Evolutionary conservation across 2,113 vertebrate genomes (phyloP), one percentile per base, ranked within the genome.

Genomic region (Etheostoma spectabile): DNA sequence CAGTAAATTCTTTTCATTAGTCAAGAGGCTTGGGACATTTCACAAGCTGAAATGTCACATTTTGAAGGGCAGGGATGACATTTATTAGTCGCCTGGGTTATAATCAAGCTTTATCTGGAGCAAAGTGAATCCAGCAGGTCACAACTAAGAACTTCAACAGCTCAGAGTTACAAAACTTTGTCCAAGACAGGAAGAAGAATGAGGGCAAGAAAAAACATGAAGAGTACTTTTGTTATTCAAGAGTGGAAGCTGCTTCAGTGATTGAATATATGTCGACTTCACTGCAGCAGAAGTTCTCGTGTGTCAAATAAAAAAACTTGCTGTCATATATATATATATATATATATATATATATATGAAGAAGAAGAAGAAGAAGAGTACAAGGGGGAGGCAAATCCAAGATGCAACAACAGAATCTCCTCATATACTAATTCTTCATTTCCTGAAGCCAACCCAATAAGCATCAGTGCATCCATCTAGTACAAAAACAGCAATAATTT

Each of bases 261-360:
- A 91, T 71, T 83, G 75, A 90, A 79, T 79, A 68, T 15, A 76
- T 73, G 81, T 87, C 63, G 33, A 59, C 72, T 62, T 85, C 71
- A 59, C 77, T 55, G 79, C 69, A 55, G 63, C 42, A 69, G 67
- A 87, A 71, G 68, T 60, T 74, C 79, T 74, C 14, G 19, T 35
- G 67, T 68, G 71, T 84, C 80, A 80, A 74, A 42, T 42, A 84
- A 74, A 53, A 27, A 68, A 85, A 27, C 22, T 45, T 45, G 52
- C 55, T 73, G 74, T 77, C 75, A 35, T 35, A 35, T 35, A 35
- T 35, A 35, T 35, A 35, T 35, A 35, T 35, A 35, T 35, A 35
- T 35, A 35, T 38, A 8, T 38, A 8, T 38, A 8, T 38, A 8
- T 10, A 10, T 10, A 38, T 38, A 38, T 30, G 27, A 27, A 27